Base-by-base conservation (phyloP, 1,140 invertebrate genomes). In the Euborellia annulipes region DNA sequence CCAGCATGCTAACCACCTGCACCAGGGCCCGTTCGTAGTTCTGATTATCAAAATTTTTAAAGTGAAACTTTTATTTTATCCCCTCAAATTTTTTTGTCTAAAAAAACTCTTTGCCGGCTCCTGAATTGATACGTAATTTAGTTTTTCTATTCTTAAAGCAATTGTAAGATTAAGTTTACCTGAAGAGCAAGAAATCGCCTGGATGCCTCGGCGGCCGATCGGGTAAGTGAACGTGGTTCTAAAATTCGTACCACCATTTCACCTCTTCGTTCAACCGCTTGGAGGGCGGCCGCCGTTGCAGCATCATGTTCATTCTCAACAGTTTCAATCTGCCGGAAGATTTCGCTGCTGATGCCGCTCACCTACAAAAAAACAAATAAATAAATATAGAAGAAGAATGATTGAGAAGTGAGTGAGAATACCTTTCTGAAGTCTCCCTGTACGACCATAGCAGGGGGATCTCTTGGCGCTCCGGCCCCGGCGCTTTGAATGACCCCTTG, bases 271-370 rank as follows among this genome's bases (percentile, higher is more conserved):
- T 92, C 88, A 62, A 91, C 87, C 53, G 84, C 82, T 67, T 89
- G 85, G 62, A 92, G 72, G 37, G 86, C 85, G 30, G 85, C 85
- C 41, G 87, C 86, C 50, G 85, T 90, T 46, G 84, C 85, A 37
- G 84, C 81, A 65, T 92, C 88, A 68, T 89, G 85, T 65, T 92
- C 88, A 66, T 92, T 91, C 68, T 93, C 89, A 49, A 93, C 82
- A 49, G 85, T 85, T 69, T 94, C 88, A 71, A 94, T 86, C 72
- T 93, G 88, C 52, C 88, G 83, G 71, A 93, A 94, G 65, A 93
- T 90, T 67, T 93, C 89, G 55, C 83, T 85, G 60, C 86, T 91
- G 55, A 94, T 92, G 55, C 89, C 89, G 62, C 83, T 88, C 55
- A 89, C 82, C 84, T 87, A 66, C 45, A 69, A 55, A 52, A 45